Base-by-base conservation (phyloP, 1,140 invertebrate species). In the Caligus rogercresseyi region DNA sequence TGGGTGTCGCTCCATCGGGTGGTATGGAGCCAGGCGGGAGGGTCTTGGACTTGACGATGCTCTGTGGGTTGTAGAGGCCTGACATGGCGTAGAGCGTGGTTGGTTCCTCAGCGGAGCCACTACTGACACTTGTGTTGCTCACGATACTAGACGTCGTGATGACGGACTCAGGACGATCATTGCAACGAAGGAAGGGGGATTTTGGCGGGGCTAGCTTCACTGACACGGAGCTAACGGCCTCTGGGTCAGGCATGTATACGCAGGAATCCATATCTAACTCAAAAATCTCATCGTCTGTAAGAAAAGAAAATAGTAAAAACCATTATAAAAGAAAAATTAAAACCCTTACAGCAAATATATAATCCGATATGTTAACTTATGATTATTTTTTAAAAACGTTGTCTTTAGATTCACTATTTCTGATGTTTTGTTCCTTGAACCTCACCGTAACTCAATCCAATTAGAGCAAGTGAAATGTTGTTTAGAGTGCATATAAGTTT, bases 81-180 rank as follows among this genome's bases (percentile, higher is more conserved):
- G 51, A 58, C 2, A 63, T 63, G 51, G 61, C 52, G 52, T 63
- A 63, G 1, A 55, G 43, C 1, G 51, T 21, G 3, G 53, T 7
- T 54, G 53, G 53, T 19, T 54, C 15, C 11, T 54, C 20, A 11
- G 4, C 53, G 11, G 3, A 4, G 14, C 15, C 15, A 7, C 3
- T 7, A 21, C 31, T 43, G 3, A 16, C 58, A 1, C 15, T 31
- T 16, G 53, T 52, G 25, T 20, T 55, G 4, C 43, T 54, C 52
- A 63, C 61, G 26, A 63, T 59, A 26, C 61, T 63, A 19, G 52
- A 56, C 43, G 61, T 63, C 16, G 61, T 63, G 18, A 63, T 63
- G 43, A 63, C 61, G 19, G 61, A 63, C 23, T 63, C 61, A 21
- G 61, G 61, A 16, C 61, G 52, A 13, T 63, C 16, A 2, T 43